Conservation (phyloP, 2,113 vertebrate genomes). For the Pomatostomus ruficeps region DNA sequence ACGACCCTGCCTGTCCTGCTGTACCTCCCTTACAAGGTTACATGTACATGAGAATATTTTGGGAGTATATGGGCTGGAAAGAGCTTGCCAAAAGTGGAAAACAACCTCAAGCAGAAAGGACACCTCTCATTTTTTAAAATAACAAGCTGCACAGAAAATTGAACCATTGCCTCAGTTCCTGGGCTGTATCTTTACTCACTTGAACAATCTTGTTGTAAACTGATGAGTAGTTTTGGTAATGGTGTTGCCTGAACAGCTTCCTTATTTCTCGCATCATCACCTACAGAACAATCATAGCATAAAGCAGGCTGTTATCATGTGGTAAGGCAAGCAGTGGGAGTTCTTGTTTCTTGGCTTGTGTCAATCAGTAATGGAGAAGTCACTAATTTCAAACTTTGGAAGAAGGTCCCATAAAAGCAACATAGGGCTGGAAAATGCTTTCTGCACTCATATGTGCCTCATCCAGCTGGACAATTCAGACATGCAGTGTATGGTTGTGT, state of each 20-base stretch:
- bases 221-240: rapidly evolving
- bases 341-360: not conserved
- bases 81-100: not conserved
- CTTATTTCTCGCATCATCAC: not conserved
- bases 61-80: not conserved
- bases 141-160: not conserved
- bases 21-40: not conserved
- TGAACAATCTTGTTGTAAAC: not conserved
- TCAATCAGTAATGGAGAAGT: not conserved
- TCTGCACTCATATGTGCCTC: not conserved
- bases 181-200: not conserved
- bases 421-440: not conserved
- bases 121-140: not conserved
- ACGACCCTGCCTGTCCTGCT: not conserved
- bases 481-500: not conserved
- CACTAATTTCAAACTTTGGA: not conserved
- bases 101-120: not conserved
- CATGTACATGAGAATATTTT: not conserved
- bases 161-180: not conserved
- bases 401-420: not conserved
- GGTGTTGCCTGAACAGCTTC: not conserved
- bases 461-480: not conserved
- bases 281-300: not conserved
- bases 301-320: not conserved
- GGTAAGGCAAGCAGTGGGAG: not conserved